Conservation (phyloP, 2,797 vertebrate species). For the Oreochromis grahami region DNA sequence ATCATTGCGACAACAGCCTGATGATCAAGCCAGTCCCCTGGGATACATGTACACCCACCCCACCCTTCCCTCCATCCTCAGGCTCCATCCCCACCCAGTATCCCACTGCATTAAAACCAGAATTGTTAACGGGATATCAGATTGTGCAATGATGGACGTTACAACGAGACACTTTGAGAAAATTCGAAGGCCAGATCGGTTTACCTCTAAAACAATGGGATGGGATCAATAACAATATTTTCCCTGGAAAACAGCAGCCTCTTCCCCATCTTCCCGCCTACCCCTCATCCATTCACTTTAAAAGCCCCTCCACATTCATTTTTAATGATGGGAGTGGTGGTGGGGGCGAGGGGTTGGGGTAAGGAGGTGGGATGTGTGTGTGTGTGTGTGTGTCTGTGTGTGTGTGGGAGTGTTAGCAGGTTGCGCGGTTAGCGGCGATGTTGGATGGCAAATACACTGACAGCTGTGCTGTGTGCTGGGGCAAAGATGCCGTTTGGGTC, state of each 20-base stretch:
- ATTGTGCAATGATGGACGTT: constrained; percentile 46
- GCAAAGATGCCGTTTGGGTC: constrained; percentile 13
- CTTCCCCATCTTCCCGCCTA: neutral
- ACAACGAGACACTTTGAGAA: constrained; percentile 44
- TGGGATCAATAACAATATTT: constrained; percentile 99
- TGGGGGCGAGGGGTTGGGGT: neutral
- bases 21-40: constrained; percentile 8
- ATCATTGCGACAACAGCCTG: constrained; percentile 42
- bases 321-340: constrained; percentile 43
- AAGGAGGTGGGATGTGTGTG: neutral
- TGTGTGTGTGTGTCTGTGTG: neutral
- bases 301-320: constrained; percentile 56
- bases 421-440: constrained; percentile 23
- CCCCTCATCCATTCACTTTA: constrained; percentile 24
- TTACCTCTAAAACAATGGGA: constrained; percentile 90
- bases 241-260: constrained; percentile 70
- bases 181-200: constrained; percentile 77
- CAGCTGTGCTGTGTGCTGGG: constrained; percentile 40
- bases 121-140: constrained; percentile 49
- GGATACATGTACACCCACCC: neutral
- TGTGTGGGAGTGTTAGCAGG: neutral
- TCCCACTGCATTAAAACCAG: constrained; percentile 41
- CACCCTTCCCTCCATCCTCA: neutral
- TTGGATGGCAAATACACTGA: constrained; percentile 44
- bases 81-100: neutral